These are phyloP conservation scores for Ciona savignyi DNA, from an alignment of 23 tunicate genomes.

Conservation along the genomic window DNA sequence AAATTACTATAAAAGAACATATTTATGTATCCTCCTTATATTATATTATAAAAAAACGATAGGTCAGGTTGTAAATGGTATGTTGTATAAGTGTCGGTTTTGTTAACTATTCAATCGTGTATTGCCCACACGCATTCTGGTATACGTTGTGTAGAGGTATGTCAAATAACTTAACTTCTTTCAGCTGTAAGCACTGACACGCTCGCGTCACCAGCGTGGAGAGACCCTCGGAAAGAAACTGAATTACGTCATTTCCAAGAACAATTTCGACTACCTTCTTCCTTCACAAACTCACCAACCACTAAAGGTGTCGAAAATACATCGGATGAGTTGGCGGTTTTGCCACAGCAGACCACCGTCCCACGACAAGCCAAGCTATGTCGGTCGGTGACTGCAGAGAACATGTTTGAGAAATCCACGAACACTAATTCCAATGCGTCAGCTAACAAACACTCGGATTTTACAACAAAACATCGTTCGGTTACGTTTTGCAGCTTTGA, in stretches of 20 bases:
- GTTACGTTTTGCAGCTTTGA: neutral
- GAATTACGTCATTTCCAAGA: neutral
- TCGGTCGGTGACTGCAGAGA: neutral
- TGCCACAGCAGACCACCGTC: neutral
- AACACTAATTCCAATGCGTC: neutral
- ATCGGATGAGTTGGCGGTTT: neutral
- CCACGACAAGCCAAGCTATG: neutral
- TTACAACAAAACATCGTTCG: neutral
- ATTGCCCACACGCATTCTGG: neutral
- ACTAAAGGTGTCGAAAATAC: neutral
- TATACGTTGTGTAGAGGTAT: neutral
- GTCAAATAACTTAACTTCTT: neutral
- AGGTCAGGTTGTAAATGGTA: too few species aligned
- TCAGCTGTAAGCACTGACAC: neutral
- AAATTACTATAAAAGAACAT: too few species aligned
- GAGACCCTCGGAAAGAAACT: neutral
- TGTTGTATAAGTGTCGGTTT: too few species aligned
- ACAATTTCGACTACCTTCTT: neutral
- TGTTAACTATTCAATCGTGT: too few species aligned
- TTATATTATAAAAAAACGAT: too few species aligned
- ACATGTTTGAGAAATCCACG: neutral
- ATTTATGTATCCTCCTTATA: too few species aligned
- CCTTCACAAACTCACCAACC: neutral
- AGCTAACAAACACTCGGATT: neutral
- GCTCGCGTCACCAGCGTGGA: neutral